Base-by-base conservation (phyloP, 1,140 invertebrate genomes). In the Conus betulinus region DNA sequence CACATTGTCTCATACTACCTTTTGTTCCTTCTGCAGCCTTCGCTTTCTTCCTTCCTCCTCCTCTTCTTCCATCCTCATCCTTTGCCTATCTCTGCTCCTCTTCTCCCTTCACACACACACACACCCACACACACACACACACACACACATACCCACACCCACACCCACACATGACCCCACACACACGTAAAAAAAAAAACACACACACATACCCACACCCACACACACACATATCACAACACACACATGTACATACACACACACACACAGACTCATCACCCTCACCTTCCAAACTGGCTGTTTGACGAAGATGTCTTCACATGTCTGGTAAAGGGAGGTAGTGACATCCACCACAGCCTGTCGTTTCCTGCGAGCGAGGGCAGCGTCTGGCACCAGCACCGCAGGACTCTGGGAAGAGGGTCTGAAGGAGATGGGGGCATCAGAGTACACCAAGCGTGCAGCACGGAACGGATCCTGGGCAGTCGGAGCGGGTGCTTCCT, bases 391-490 rank as follows among this genome's bases (percentile, higher is more conserved):
- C 23, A 84, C 52, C 25, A 25, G 11, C 5, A 87, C 71, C 25
- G 84, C 20, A n/a, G 84, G 84, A 27, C 20, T 27, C n/a, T n/a
- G 15, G 17, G 63, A 79, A 51, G 52, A 67, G 11, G 53, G 57
- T 23, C 10, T 53, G 85, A 74, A 89, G n/a, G 90, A 89, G 20
- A 92, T 88, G 55, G 91, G n/a, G 23, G 90, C 90, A 86, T 91
- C 88, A 0, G 91, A 92, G n/a, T 88, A 23, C 23, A 60, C 82
- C n/a, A 76, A n/a, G 52, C 25, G 39, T 51, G 85, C 87, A 17
- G 85, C 82, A n/a, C 27, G 79, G 88, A 92, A 92, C 10, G 91
- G 90, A 52, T 60, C 52, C 17, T 53, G 39, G 91, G 90, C 67
- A 91, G 83, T n/a, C 63, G 52, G 39, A 85, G 84, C 25, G 67